phyloP scores from a whole-genome alignment of 2,797 vertebrate species.

The Enteromius unitaeniatus region DNA sequence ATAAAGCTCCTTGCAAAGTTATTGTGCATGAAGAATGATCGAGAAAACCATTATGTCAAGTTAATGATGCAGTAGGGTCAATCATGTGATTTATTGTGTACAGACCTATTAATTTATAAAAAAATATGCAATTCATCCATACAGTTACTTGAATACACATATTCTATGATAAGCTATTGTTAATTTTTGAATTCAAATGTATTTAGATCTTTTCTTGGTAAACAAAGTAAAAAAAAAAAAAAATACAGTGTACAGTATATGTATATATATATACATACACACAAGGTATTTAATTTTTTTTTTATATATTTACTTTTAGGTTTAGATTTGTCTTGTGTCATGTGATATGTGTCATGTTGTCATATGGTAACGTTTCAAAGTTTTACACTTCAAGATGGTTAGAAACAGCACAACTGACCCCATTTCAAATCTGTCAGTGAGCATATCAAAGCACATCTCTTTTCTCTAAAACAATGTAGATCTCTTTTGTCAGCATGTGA shows the following conservation, averaged over 20 bases:
- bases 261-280: too few relatives aligned
- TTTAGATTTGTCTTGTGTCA: neutral
- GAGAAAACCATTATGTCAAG: conserved; percentile 17
- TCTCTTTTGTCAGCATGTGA: conserved; percentile 16
- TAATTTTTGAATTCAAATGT: neutral
- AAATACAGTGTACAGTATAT: too few relatives aligned
- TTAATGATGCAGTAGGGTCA: conserved; percentile 7
- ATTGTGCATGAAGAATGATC: conserved; percentile 6
- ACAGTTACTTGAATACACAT: neutral
- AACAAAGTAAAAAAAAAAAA: neutral
- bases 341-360: neutral
- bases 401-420: conserved; percentile 19
- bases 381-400: neutral
- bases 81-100: neutral
- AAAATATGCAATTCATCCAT: neutral
- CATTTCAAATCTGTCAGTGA: neutral
- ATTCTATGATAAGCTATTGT: neutral
- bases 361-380: neutral
- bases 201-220: neutral
- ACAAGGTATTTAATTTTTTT: too few relatives aligned
- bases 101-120: neutral
- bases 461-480: conserved; percentile 28
- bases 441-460: conserved; percentile 15
- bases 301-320: too few relatives aligned
- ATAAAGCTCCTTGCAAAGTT: neutral